Conservation (phyloP, 1,140 invertebrate genomes). For the Drosophila setifemur region DNA sequence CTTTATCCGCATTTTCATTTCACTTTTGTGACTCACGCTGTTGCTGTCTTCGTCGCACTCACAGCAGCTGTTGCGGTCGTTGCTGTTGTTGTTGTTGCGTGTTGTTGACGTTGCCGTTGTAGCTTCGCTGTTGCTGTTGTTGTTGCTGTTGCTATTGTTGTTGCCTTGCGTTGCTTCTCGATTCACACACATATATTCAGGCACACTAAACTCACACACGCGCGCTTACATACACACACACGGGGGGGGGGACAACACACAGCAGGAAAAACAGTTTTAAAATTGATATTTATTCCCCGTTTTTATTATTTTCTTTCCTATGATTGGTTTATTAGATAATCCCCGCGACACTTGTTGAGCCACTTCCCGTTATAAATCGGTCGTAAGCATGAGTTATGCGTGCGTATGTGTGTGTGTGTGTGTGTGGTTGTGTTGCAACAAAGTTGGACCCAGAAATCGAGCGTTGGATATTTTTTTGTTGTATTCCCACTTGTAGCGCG, state of each 20-base stretch:
- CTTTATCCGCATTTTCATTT: slow-evolving; percentile 86
- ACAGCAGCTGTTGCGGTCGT: slow-evolving; percentile 51
- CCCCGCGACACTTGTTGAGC: slow-evolving; percentile 71
- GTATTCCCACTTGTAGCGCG: slow-evolving; percentile 56
- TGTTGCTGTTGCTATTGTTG: slow-evolving; percentile 38
- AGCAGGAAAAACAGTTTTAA: slow-evolving; percentile 59
- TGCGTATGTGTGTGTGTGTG: slow-evolving; percentile 13
- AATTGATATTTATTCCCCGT: slow-evolving; percentile 62
- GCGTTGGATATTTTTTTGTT: too few relatives aligned
- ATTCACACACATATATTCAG: slow-evolving; percentile 60
- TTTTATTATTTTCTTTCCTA: slow-evolving; percentile 43
- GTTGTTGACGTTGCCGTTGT: slow-evolving; percentile 70
- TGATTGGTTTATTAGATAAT: slow-evolving; percentile 79
- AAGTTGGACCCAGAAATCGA: slow-evolving; percentile 26
- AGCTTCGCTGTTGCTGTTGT: slow-evolving; percentile 40
- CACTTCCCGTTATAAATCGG: slow-evolving; percentile 65
- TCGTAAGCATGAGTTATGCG: slow-evolving; percentile 3
- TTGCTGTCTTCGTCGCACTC: slow-evolving; percentile 75
- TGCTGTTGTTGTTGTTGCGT: slow-evolving; percentile 50
- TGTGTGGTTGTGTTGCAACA: slow-evolving; percentile 32
- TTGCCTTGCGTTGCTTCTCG: slow-evolving; percentile 43
- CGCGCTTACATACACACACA: slow-evolving; percentile 10
- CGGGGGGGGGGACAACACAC: too few relatives aligned
- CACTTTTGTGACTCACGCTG: slow-evolving; percentile 82
- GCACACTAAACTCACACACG: slow-evolving; percentile 32